Evolutionary conservation across 2,113 vertebrate species (phyloP), one percentile per base, ranked within the genome.

Genomic region (Pycnonotus jocosus): DNA sequence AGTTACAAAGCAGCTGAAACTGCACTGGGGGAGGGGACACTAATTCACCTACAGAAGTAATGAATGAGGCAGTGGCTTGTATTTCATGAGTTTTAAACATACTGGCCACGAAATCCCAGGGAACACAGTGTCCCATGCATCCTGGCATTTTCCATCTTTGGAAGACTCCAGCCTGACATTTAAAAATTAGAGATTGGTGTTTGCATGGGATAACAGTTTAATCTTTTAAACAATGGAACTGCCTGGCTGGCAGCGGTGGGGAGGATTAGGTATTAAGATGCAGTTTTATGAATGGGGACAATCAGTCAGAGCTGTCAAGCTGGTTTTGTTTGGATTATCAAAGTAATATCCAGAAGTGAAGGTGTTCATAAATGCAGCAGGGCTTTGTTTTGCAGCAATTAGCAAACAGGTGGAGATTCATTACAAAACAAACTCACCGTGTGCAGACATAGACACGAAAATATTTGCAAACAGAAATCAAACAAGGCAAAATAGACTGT

Each of bases 361-460:
- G 73, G 74, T 80, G 70, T 25, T 68, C 14, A 4, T 2, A 23
- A 57, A 77, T 3, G 9, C 80, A 88, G 61, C 38, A 40, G 50
- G 15, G 57, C 19, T 87, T 50, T 35, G 19, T 30, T 15, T 50
- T 13, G 42, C 54, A 86, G 74, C 84, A 60, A 37, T 38, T 31
- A 78, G 30, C 61, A 65, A 48, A 45, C 15, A 60, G 33, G 37
- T n/a, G 28, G 89, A 23, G 24, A 53, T 21, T 76, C 18, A 5
- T 65, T 44, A 28, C 27, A 24, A 9, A 24, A 19, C 28, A 47
- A 70, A 28, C 53, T 76, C 45, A 11, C 24, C 5, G 0, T 6
- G n/a, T 78, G 48, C 4, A 2, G 23, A 50, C 22, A 47, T 0
- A 60, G 66, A 66, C 45, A 44, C 0, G 0, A 12, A 71, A 33